Evolutionary conservation across 2,113 vertebrate species (phyloP), one percentile per base, ranked within the genome.

Genomic region (Dromaius novaehollandiae): DNA sequence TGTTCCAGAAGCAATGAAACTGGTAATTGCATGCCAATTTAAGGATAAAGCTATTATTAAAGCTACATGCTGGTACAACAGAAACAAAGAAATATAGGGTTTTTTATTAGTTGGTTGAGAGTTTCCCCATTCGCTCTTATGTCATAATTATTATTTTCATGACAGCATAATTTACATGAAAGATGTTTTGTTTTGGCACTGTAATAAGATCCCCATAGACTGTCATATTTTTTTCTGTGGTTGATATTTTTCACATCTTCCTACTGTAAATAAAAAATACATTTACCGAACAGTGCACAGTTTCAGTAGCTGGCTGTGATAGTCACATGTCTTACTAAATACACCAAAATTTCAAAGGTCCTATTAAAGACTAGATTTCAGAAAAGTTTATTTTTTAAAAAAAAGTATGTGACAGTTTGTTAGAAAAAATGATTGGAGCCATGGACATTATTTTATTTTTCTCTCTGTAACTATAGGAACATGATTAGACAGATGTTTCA

Each of bases 401-500:
- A 74, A 69, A 51, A 86, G 75, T 66, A 71, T 44, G 25, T 34
- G 6, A 51, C 75, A 69, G 32, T 82, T 90, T 86, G 55, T 80
- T 93, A 94, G 65, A 78, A 96, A 94, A 94, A 93, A 42, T n/a
- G 84, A 50, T 68, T 90, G 46, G 69, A 96, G 40, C 66, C 63
- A 74, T 13, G 20, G 61, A 66, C 61, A 88, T 86, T 91, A 58
- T 75, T 94, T 70, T 87, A 64, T 89, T 94, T 95, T 89, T 80
- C 44, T 93, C 30, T 91, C 25, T 79, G 17, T 83, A 91, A 89
- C 66, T 88, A 24, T 89, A 93, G 73, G 40, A 81, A 89, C 38
- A 58, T 80, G 76, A 92, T 76, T 93, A 91, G 76, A 66, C 73
- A 93, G 88, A 93, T 95, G 91, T 91, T 92, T 94, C 75, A 69